phyloP scores from a whole-genome alignment of 2,113 vertebrate genomes.

The Sigmodon hispidus region DNA sequence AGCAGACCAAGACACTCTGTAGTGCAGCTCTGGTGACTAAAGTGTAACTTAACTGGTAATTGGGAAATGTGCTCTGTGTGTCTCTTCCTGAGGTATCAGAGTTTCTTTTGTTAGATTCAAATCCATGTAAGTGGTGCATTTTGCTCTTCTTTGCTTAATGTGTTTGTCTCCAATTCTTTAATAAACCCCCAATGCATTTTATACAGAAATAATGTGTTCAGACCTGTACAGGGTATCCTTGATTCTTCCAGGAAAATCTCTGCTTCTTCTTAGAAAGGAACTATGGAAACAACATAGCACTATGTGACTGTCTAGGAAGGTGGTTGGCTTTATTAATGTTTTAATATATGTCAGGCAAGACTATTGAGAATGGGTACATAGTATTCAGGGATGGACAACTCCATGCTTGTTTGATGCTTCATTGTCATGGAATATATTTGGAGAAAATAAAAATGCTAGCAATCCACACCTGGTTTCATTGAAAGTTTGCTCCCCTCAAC shows the following conservation, averaged over 20 bases:
- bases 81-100: slow-evolving; percentile 68
- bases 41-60: slow-evolving; percentile 75
- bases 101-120: slow-evolving; percentile 60
- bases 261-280: background rate
- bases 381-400: background rate
- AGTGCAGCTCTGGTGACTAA: slow-evolving; percentile 52
- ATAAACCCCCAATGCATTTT: slow-evolving; percentile 48
- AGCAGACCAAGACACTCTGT: slow-evolving; percentile 45
- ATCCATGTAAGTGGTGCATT: slow-evolving; percentile 58
- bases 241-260: slow-evolving; percentile 9
- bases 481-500: background rate
- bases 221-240: slow-evolving; percentile 41
- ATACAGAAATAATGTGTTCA: background rate
- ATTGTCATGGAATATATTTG: background rate
- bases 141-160: slow-evolving; percentile 41
- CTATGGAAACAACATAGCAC: slow-evolving; percentile 11
- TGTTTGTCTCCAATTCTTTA: slow-evolving; percentile 56
- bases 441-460: background rate
- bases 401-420: slow-evolving; percentile 6
- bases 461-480: background rate
- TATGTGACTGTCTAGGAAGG: background rate
- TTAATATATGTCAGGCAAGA: background rate
- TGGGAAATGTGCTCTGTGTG: slow-evolving; percentile 70
- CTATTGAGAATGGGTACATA: background rate
- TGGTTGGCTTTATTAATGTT: slow-evolving; percentile 29